Base-by-base conservation (phyloP, 2,797 vertebrate species). In the Acanthiza pusilla region DNA sequence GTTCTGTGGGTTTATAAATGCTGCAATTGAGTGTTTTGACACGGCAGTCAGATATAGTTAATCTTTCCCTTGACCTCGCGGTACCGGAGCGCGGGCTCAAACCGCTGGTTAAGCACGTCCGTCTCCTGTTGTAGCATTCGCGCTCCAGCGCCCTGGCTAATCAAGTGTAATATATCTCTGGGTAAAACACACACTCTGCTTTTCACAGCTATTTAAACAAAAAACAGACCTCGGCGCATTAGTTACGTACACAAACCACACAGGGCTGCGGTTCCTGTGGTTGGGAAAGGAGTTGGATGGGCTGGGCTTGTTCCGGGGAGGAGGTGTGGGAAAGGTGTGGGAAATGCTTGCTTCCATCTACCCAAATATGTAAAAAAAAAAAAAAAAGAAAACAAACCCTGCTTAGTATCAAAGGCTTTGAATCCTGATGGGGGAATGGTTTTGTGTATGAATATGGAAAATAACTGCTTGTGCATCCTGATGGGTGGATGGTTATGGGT, bases 21-120 rank as follows among this genome's bases (percentile, higher is more conserved):
- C 92, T 97, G 91, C 97, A 97, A 85, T 87, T 81, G 95, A 86
- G 91, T 95, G 90, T 96, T 96, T 97, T 96, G 96, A 93, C 96
- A 96, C 65, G 85, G 85, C 95, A 97, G 96, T 92, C 96, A 95
- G 97, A 93, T 96, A 92, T 51, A 88, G 75, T 95, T 97, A 93
- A 97, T 88, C 96, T 97, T 96, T 93, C 88, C 92, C 89, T 89
- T 97, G 97, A 98, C 97, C 98, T 96, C 61, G 36, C 38, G 61
- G 92, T 89, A 36, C 88, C n/a, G 8, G 92, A 61, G 81, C 5
- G 42, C 40, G 4, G 89, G 91, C 94, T 94, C 93, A 19, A 92
- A 62, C 87, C 94, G 85, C 97, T 93, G 95, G 84, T 96, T 93
- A 85, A 89, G 96, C 96, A 95, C 92, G 93, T 74, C 93, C 70